Evolutionary conservation across 2,888 invertebrate genomes (phyloP).

Genomic region (Scaeva pyrastri): DNA sequence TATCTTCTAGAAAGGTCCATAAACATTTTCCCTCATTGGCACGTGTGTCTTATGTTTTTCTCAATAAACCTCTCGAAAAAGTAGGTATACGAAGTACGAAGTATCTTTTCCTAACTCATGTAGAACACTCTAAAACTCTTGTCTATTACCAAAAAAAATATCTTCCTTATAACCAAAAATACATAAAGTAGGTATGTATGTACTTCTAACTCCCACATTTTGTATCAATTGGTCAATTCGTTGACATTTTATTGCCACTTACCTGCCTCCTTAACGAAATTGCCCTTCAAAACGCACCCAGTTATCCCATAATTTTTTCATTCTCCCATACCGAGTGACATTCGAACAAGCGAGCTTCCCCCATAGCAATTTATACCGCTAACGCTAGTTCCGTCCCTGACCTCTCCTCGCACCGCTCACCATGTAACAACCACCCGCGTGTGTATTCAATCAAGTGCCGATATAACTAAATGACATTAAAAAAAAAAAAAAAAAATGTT

Average conservation of each 20-base stretch:
- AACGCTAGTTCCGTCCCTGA: not conserved
- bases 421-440: constrained; percentile 46
- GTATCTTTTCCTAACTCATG: not conserved
- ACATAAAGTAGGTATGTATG: no score
- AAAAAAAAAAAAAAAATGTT: constrained; percentile 33
- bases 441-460: constrained; percentile 69
- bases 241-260: constrained; percentile 70
- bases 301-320: constrained; percentile 62
- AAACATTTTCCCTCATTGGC: not conserved
- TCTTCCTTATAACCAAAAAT: not conserved
- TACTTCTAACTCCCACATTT: constrained; percentile 36
- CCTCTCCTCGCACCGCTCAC: not conserved
- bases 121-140: constrained; percentile 5
- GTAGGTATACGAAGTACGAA: no score
- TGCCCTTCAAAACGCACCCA: constrained; percentile 70
- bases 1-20: no score
- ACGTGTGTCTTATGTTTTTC: constrained; percentile 6
- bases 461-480: constrained; percentile 64
- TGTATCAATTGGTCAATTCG: constrained; percentile 70
- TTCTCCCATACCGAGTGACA: constrained; percentile 55
- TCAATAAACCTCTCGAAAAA: no score
- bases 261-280: constrained; percentile 67
- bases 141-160: not conserved
- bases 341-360: constrained; percentile 6
- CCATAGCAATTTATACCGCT: not conserved